Evolutionary conservation across 2,797 vertebrate species (phyloP).

Genomic region (Alosa sapidissima): DNA sequence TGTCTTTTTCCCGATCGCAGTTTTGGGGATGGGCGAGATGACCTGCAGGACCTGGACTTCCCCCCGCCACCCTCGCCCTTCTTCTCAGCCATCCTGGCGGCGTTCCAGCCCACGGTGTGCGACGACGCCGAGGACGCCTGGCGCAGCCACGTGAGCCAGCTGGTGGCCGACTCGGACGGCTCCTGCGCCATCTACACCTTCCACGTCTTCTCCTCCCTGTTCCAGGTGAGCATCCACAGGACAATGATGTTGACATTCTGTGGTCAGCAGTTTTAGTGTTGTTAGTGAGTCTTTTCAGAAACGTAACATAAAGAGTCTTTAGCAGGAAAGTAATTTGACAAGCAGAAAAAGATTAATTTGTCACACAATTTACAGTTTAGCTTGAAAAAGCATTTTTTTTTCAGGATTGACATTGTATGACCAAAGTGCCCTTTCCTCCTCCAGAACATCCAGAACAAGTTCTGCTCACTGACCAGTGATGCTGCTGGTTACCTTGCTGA

Average conservation of each 20-base stretch:
- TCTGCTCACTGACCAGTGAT: conserved; percentile 93
- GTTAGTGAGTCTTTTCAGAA: background rate
- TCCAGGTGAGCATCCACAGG: conserved; percentile 78
- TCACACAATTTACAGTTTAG: background rate
- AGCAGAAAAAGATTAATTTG: background rate
- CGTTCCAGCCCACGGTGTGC: conserved; percentile 90
- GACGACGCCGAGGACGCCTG: conserved; percentile 95
- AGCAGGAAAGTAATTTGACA: background rate
- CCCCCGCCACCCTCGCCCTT: conserved; percentile 95
- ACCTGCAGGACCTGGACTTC: conserved; percentile 78
- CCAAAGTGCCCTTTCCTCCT: background rate
- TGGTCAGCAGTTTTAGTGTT: no score
- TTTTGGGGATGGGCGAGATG: conserved; percentile 86
- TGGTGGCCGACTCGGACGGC: conserved; percentile 91
- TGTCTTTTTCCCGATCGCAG: conserved; percentile 65
- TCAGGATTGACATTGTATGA: background rate
- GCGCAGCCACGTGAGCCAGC: conserved; percentile 94
- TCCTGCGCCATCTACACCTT: conserved; percentile 98
- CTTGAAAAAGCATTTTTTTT: background rate
- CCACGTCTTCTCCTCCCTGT: conserved; percentile 95
- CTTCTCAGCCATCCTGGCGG: conserved; percentile 96
- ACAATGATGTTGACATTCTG: no score
- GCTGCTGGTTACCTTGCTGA: conserved; percentile 94
- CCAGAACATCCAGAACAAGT: conserved; percentile 96
- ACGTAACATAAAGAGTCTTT: background rate